Evolutionary conservation across 2,797 vertebrate species (phyloP), one percentile per base, ranked within the genome.

Genomic region (Sparidentex hasta): DNA sequence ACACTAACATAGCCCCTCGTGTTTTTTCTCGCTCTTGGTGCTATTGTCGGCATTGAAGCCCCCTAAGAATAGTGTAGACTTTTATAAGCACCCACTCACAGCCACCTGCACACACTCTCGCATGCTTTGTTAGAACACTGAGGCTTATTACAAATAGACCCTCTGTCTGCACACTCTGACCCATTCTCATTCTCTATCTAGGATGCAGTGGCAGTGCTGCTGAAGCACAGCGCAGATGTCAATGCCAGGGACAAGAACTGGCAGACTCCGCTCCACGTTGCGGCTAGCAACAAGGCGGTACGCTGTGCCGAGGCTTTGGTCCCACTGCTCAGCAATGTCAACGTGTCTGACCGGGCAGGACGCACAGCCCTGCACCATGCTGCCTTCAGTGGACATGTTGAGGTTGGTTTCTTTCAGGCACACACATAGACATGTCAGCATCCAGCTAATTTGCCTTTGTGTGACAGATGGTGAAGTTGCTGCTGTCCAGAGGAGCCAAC

Each of bases 191-290:
- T 76, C 50, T 62, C 18, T 41, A 5, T 71, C 47, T 71, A 96
- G 98, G 97, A 98, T 87, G 98, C 97, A 27, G 97, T 99, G 91
- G 94, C 97, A 80, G 95, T 97, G 90, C 90, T 99, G 91, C 89
- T 99, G 88, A 99, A 98, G 84, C 97, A 99, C 94, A 98, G 97
- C 55, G 98, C 97, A 0, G 98, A 99, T 81, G 98, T 99, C 27
- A 99, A 99, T 48, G 98, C 97, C 54, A 96, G 97, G 72, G 98
- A 99, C 89, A 99, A 99, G 93, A 98, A 98, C 88, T 98, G 98
- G 98, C 98, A 99, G 95, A 99, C 97, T 3, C 98, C 98, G 3
- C 94, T 99, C 69, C 98, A 99, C 52, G 97, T 98, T 73, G 97
- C 97, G 29, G 97, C 97, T 47, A 96, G 97, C 90, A 98, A 98